Evolutionary conservation across 2,888 invertebrate species (phyloP).

Genomic region (Microplitis deprimator): DNA sequence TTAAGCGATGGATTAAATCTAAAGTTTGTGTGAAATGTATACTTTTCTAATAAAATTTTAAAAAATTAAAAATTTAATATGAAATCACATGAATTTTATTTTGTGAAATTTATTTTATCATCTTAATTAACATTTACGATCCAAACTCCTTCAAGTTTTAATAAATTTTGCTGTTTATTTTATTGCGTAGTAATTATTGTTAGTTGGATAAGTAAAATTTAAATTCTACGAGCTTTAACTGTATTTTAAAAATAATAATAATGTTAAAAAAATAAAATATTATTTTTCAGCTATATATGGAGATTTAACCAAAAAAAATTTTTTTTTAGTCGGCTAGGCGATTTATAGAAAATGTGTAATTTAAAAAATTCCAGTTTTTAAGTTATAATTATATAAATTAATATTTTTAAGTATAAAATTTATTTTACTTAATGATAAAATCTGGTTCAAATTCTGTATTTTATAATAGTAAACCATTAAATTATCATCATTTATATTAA

Average conservation of each 20-base stretch:
- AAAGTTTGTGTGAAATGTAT: conserved; percentile 60
- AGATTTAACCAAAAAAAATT: background rate
- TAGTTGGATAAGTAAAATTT: background rate
- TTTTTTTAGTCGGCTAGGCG: background rate
- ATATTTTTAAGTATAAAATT: background rate
- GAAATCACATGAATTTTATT: background rate
- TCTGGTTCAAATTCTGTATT: conserved; percentile 54
- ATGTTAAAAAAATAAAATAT: background rate
- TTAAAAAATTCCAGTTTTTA: background rate
- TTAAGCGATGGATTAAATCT: conserved; percentile 39
- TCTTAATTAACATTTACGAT: background rate
- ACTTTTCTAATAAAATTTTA: conserved; percentile 57
- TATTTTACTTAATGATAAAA: conserved; percentile 48
- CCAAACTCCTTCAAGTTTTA: background rate
- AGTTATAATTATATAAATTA: background rate
- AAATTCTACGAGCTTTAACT: background rate
- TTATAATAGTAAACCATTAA: conserved; percentile 51
- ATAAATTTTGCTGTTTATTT: background rate
- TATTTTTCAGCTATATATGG: no score
- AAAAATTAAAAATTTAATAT: background rate
- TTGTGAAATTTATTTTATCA: background rate
- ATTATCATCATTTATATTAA: conserved; percentile 50
- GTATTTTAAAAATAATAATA: background rate
- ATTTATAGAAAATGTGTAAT: background rate
- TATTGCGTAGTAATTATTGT: background rate